Conservation (phyloP, 2,113 vertebrate species). For the Plotosus lineatus region DNA sequence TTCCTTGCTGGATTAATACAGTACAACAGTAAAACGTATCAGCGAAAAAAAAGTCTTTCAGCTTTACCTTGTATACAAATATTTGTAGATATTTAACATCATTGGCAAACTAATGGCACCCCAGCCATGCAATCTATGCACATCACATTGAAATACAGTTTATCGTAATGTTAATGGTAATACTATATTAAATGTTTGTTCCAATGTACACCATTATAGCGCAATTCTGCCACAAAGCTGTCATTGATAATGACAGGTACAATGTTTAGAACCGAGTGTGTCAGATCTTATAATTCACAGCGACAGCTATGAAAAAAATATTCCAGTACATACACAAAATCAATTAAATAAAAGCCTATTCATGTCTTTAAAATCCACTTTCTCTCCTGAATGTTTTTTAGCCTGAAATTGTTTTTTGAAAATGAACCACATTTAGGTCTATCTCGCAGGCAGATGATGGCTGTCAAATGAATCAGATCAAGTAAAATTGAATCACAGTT, state of each 20-base stretch:
- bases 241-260: background rate
- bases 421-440: conserved; percentile 45
- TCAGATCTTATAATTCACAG: background rate
- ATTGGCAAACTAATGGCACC: background rate
- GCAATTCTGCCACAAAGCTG: background rate
- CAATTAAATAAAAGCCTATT: background rate
- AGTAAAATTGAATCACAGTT: conserved; percentile 57
- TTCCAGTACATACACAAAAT: conserved; percentile 19
- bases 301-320: background rate
- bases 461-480: conserved; percentile 53
- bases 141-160: background rate
- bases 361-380: conserved; percentile 31
- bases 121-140: background rate
- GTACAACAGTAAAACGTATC: too few relatives aligned
- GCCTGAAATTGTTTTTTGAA: conserved; percentile 36
- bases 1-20: too few relatives aligned
- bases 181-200: background rate
- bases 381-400: conserved; percentile 5
- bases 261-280: background rate
- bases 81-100: background rate
- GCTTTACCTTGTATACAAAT: background rate
- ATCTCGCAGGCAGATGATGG: conserved; percentile 49
- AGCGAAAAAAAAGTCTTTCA: background rate
- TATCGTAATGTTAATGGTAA: background rate
- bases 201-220: background rate